Percentiles rank a stretch among this genome's conserved stretches.
These are phyloP conservation scores for Gastracanthus pulcherrimus DNA, from an alignment of 2,888 invertebrate species.

Conservation along the genomic window DNA sequence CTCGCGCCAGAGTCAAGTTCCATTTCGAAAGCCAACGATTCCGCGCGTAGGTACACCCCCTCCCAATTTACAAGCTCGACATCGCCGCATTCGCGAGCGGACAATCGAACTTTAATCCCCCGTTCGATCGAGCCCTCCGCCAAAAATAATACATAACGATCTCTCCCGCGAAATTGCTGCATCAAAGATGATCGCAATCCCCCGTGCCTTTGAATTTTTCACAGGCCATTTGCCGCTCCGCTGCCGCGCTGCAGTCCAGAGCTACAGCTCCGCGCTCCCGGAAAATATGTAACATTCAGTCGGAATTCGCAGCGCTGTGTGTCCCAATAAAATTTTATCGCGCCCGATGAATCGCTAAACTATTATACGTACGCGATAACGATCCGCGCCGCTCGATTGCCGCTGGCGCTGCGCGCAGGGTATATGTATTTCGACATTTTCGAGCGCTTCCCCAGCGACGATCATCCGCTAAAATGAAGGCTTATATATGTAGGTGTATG, in stretches of 20 bases:
- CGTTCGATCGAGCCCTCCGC: too few relatives aligned
- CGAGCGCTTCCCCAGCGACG: too few relatives aligned
- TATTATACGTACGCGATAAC: slow-evolving; percentile 27
- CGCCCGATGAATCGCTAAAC: slow-evolving; percentile 42
- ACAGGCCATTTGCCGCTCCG: neutral
- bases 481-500: neutral
- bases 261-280: too few relatives aligned
- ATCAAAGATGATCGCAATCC: neutral
- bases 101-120: too few relatives aligned
- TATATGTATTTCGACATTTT: slow-evolving; percentile 21
- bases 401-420: too few relatives aligned
- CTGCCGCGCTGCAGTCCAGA: too few relatives aligned
- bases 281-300: neutral
- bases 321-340: slow-evolving; percentile 47
- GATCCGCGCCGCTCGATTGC: slow-evolving; percentile 13
- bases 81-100: too few relatives aligned
- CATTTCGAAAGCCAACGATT: too few relatives aligned
- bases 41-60: too few relatives aligned
- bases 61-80: too few relatives aligned
- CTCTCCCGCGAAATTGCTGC: neutral
- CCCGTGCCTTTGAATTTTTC: neutral
- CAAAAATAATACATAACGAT: neutral
- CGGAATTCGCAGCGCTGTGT: neutral
- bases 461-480: too few relatives aligned
- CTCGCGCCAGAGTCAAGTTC: too few relatives aligned